phyloP scores from a whole-genome alignment of 92 coral and sea anemone genomes.

The Porites lobata region DNA sequence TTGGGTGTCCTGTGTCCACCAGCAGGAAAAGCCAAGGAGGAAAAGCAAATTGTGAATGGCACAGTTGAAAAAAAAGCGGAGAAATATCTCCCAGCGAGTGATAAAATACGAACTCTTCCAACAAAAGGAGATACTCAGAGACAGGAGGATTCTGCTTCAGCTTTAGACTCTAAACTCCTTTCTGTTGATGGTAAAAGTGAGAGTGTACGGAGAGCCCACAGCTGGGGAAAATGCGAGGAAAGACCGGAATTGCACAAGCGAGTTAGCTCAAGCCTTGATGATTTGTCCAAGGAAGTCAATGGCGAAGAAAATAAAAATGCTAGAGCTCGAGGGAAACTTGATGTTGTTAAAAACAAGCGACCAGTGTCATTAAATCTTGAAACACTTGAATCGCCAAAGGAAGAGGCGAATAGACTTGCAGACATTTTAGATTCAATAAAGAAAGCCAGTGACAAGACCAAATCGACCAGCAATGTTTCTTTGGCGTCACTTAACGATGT shows the following conservation, averaged over 20 bases:
- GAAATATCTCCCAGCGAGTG: neutral
- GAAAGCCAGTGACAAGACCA: conserved; percentile 53
- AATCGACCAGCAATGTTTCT: conserved; percentile 41
- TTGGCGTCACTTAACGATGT: conserved; percentile 66
- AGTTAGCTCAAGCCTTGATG: conserved; percentile 88
- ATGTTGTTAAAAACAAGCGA: conserved; percentile 31
- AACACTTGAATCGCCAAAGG: conserved; percentile 30
- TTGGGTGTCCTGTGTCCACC: neutral
- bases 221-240: conserved; percentile 69
- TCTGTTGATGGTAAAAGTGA: conserved; percentile 58
- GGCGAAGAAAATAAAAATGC: conserved; percentile 42
- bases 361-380: conserved; percentile 29
- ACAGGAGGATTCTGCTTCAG: conserved; percentile 26
- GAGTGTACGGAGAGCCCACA: conserved; percentile 55
- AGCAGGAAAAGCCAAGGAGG: conserved; percentile 47
- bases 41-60: conserved; percentile 60
- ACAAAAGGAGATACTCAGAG: conserved; percentile 15
- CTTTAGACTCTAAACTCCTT: conserved; percentile 12
- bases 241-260: conserved; percentile 66
- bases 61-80: conserved; percentile 40
- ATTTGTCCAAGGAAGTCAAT: conserved; percentile 44
- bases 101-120: conserved; percentile 26
- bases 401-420: conserved; percentile 81
- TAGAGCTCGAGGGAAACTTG: conserved; percentile 46
- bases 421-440: conserved; percentile 88